Evolutionary conservation across 1,140 invertebrate species (phyloP).

Genomic region (Trichonephila clavata): DNA sequence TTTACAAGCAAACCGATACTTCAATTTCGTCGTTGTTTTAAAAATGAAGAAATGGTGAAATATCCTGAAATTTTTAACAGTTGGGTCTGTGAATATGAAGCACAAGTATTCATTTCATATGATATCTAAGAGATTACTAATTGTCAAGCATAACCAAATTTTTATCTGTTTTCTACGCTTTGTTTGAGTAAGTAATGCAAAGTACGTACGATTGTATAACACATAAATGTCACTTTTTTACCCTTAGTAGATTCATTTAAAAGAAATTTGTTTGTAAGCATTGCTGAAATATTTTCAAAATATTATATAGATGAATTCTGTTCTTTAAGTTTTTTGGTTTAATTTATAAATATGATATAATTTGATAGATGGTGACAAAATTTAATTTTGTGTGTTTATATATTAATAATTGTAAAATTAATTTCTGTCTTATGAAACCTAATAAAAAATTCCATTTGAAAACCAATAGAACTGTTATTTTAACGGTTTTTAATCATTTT

Average conservation of each 20-base stretch:
- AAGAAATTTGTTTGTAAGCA: not conserved
- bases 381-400: too few species aligned
- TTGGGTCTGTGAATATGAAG: not conserved
- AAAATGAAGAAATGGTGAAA: not conserved
- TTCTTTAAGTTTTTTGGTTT: not conserved
- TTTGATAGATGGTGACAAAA: too few species aligned
- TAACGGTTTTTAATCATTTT: too few species aligned
- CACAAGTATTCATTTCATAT: not conserved
- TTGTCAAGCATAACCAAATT: not conserved
- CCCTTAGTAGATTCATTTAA: not conserved
- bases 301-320: not conserved
- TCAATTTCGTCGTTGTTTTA: slow-evolving; percentile 51
- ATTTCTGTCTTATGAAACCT: too few species aligned
- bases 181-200: slow-evolving; percentile 35
- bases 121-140: not conserved
- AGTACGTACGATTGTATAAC: not conserved
- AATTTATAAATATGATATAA: too few species aligned
- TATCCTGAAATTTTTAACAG: not conserved
- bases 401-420: too few species aligned
- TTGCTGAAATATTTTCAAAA: not conserved
- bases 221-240: not conserved
- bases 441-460: too few species aligned
- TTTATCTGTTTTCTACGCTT: slow-evolving; percentile 17
- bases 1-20: slow-evolving; percentile 71
- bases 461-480: too few species aligned